A percentile compares a stretch with the other conserved stretches of the same genome.
phyloP scores from a whole-genome alignment of 1,140 invertebrate species.

The Zaprionus ornatus region DNA sequence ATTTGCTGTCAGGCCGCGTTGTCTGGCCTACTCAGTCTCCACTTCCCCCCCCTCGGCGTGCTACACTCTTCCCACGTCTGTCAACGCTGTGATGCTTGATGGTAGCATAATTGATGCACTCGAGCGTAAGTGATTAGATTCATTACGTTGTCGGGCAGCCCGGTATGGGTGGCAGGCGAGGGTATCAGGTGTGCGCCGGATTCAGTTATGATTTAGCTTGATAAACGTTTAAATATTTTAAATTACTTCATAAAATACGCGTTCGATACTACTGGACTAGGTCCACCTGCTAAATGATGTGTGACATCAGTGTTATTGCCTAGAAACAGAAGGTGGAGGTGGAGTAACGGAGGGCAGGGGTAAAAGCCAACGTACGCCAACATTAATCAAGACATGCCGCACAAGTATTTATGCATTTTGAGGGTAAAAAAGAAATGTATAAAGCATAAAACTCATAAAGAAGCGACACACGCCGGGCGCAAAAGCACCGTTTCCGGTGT shows the following conservation, averaged over 20 bases:
- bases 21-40: constrained; percentile 6
- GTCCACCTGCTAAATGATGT: constrained; percentile 65
- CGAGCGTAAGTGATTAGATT: constrained; percentile 84
- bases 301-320: constrained; percentile 79
- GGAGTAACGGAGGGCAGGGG: constrained; percentile 34
- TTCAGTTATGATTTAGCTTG: constrained; percentile 7
- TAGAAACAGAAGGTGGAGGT: background rate
- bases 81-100: constrained; percentile 63
- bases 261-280: constrained; percentile 15
- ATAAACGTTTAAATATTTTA: constrained; percentile 50
- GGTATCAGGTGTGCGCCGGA: constrained; percentile 59
- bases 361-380: constrained; percentile 79
- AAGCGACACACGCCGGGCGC: constrained; percentile 72
- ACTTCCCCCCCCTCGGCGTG: constrained; percentile 29
- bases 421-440: constrained; percentile 61
- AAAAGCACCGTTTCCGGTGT: constrained; percentile 78
- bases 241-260: constrained; percentile 24
- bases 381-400: constrained; percentile 77
- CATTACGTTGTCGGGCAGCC: constrained; percentile 79
- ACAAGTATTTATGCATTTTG: constrained; percentile 72
- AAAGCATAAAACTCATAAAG: constrained; percentile 55
- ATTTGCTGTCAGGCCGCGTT: constrained; percentile 47
- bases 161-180: constrained; percentile 43
- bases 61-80: constrained; percentile 33
- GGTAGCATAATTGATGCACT: constrained; percentile 83